Evolutionary conservation across 2,797 vertebrate species (phyloP).

Genomic region (Eospalax fontanierii): DNA sequence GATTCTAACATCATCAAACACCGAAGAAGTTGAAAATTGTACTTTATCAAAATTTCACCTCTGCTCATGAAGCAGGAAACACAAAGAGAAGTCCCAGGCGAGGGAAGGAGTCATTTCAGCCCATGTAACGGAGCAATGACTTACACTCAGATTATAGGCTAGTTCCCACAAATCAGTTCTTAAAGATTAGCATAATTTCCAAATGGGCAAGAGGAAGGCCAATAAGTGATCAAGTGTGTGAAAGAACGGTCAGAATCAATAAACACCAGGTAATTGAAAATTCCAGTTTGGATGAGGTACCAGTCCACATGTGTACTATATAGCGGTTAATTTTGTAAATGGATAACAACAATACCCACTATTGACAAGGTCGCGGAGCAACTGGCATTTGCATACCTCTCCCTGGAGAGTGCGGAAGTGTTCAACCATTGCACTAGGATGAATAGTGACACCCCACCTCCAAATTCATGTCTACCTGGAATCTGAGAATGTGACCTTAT

Average conservation of each 20-base stretch:
- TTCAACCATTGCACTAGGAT: background rate
- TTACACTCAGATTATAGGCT: background rate
- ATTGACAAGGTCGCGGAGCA: background rate
- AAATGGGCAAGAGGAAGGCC: background rate
- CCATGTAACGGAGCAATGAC: background rate
- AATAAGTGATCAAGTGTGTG: background rate
- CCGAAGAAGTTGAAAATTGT: background rate
- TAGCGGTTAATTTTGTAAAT: background rate
- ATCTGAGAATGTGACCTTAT: background rate
- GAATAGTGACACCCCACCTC: no score
- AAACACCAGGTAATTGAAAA: background rate
- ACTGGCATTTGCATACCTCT: background rate
- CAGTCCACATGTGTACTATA: background rate
- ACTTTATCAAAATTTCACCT: conserved; percentile 39
- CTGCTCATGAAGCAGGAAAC: background rate
- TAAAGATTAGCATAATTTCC: background rate
- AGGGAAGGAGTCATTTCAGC: background rate
- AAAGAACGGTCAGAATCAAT: background rate
- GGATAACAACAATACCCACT: no score
- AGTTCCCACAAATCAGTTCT: background rate
- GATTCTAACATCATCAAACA: background rate
- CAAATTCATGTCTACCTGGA: background rate
- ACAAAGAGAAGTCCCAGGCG: background rate
- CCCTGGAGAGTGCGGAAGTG: background rate
- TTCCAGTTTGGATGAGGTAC: background rate